These are phyloP conservation scores for Paelopatides confundens DNA, from an alignment of 53 echinoderm and acorn worm genomes.

Conservation along the genomic window DNA sequence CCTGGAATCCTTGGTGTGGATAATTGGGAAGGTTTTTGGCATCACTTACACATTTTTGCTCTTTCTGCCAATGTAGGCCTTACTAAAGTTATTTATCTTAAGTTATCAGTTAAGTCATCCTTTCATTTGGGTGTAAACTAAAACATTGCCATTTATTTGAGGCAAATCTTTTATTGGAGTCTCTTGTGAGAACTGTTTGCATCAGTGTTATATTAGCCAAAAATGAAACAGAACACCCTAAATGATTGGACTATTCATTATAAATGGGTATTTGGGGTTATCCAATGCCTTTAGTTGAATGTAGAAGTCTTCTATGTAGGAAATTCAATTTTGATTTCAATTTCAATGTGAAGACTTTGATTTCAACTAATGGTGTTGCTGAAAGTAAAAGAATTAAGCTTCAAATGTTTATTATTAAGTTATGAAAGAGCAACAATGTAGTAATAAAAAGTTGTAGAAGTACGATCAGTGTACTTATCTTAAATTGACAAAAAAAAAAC, in stretches of 20 bases:
- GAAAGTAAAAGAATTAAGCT: neutral
- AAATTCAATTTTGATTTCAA: neutral
- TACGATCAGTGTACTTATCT: neutral
- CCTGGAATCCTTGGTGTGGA: neutral
- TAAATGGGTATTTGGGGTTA: neutral
- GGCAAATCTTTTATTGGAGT: too few relatives aligned
- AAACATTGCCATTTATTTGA: neutral
- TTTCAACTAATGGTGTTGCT: neutral
- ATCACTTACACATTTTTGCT: neutral
- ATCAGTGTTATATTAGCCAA: too few relatives aligned
- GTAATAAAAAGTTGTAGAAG: neutral
- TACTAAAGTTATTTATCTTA: neutral
- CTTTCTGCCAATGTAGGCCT: neutral
- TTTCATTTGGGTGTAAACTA: conserved; percentile 17
- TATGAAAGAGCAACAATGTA: conserved; percentile 4
- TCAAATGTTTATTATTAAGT: neutral
- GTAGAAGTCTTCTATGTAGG: conserved; percentile 28
- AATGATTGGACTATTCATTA: conserved; percentile 6
- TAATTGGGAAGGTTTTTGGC: neutral
- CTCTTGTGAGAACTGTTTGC: neutral
- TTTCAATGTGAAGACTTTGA: neutral
- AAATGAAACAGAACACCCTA: too few relatives aligned
- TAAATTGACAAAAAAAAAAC: too few relatives aligned
- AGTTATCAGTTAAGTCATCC: neutral
- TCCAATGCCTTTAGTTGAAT: conserved; percentile 4